A percentile compares a stretch with the other conserved stretches of the same genome.
Evolutionary conservation across 1,140 invertebrate species (phyloP).

Genomic region (Venustaconcha ellipsiformis): DNA sequence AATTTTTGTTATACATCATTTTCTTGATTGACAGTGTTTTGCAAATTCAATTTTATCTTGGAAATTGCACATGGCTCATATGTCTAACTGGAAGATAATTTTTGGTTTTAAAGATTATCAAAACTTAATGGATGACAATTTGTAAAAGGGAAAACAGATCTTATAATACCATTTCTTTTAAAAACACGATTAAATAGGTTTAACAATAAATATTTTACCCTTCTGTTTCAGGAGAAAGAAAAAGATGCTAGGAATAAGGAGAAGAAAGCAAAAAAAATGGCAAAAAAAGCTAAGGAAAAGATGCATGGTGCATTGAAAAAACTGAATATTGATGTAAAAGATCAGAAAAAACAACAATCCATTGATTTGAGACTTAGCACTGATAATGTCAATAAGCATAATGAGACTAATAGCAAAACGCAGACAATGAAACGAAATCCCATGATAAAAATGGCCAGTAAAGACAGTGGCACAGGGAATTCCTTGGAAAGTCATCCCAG

Average conservation of each 20-base stretch:
- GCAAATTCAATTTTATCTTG: too few relatives aligned
- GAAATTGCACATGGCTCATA: too few relatives aligned
- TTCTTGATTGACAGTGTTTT: too few relatives aligned
- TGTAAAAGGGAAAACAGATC: too few relatives aligned
- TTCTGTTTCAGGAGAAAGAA: constrained; percentile 47
- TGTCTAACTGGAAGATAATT: too few relatives aligned
- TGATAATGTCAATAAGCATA: too few relatives aligned
- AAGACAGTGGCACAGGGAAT: constrained; percentile 51
- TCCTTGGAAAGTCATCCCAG: constrained; percentile 45
- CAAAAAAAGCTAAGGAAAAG: constrained; percentile 43
- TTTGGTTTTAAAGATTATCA: too few relatives aligned
- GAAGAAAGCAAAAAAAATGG: constrained; percentile 38
- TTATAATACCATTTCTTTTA: neutral
- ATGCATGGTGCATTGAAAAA: constrained; percentile 37
- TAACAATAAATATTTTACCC: neutral
- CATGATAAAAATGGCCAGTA: constrained; percentile 54
- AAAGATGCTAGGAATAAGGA: constrained; percentile 41
- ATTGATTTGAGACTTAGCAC: too few relatives aligned
- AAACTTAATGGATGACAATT: too few relatives aligned
- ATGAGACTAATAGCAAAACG: constrained; percentile 21
- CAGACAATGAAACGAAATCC: constrained; percentile 41
- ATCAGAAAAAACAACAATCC: too few relatives aligned
- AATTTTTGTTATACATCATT: too few relatives aligned
- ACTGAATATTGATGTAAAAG: neutral
- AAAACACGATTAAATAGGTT: neutral